Conservation (phyloP, 2,888 invertebrate genomes). For the Sarcophaga carnaria region DNA sequence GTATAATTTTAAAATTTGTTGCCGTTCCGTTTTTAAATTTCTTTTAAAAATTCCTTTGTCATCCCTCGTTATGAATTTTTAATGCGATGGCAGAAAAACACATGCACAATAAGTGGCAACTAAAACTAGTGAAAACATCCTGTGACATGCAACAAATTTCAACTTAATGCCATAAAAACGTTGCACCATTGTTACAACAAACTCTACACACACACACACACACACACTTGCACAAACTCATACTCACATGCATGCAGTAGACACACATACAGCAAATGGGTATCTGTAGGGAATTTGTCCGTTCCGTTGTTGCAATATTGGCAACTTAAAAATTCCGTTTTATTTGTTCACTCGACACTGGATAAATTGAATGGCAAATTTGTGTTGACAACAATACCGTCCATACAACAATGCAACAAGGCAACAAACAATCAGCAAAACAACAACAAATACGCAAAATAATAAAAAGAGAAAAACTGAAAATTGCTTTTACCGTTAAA, state of each 20-base stretch:
- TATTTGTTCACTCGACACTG: slow-evolving; percentile 55
- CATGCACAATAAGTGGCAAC: slow-evolving; percentile 33
- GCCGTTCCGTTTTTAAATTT: too few species aligned
- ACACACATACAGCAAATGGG: neutral
- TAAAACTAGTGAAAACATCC: slow-evolving; percentile 59
- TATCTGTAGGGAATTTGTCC: slow-evolving; percentile 56
- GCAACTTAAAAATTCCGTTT: slow-evolving; percentile 54
- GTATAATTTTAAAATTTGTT: too few species aligned
- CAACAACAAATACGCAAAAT: neutral
- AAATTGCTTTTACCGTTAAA: neutral
- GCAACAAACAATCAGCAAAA: slow-evolving; percentile 8
- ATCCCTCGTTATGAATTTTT: slow-evolving; percentile 37
- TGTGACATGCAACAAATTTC: slow-evolving; percentile 76
- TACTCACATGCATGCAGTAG: neutral
- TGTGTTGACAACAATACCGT: slow-evolving; percentile 49
- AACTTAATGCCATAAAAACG: slow-evolving; percentile 80
- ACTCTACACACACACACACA: slow-evolving; percentile 14
- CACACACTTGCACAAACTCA: neutral
- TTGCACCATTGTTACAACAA: slow-evolving; percentile 44
- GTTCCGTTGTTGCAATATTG: slow-evolving; percentile 35
- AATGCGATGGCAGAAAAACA: slow-evolving; percentile 22
- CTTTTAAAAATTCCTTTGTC: neutral
- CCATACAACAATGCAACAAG: slow-evolving; percentile 26
- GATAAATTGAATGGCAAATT: slow-evolving; percentile 64
- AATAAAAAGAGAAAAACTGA: neutral